phyloP scores from a whole-genome alignment of 2,888 invertebrate genomes.

The Acrobasis repandana region DNA sequence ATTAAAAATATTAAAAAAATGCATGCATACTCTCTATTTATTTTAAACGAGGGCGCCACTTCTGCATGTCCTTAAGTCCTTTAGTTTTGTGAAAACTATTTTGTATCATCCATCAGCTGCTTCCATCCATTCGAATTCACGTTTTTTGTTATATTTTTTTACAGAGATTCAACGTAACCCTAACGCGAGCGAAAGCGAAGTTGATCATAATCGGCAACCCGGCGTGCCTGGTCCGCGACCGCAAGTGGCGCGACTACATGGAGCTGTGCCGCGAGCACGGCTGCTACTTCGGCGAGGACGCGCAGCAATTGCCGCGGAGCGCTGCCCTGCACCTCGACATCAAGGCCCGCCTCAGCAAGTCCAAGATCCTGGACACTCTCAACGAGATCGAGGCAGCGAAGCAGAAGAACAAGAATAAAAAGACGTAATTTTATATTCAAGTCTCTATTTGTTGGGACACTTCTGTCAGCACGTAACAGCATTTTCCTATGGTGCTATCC shows the following conservation, averaged over 20 bases:
- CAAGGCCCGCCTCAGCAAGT: constrained; percentile 44
- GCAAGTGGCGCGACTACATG: constrained; percentile 69
- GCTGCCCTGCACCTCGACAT: constrained; percentile 46
- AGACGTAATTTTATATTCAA: neutral
- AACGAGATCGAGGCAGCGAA: constrained; percentile 25
- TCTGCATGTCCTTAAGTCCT: no score
- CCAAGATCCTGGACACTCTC: constrained; percentile 43
- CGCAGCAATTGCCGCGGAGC: constrained; percentile 50
- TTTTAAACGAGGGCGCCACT: no score
- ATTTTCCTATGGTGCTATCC: no score
- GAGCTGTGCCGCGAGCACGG: constrained; percentile 49
- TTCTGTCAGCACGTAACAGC: no score
- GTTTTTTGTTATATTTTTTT: constrained; percentile 39
- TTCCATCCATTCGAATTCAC: neutral
- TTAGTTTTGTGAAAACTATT: no score
- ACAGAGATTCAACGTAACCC: constrained; percentile 88
- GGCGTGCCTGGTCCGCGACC: constrained; percentile 53
- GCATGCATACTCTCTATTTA: no score
- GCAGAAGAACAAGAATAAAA: neutral
- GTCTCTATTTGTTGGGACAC: neutral
- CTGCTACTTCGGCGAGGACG: constrained; percentile 60
- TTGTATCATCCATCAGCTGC: no score
- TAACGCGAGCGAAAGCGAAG: constrained; percentile 88
- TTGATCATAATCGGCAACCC: constrained; percentile 83
- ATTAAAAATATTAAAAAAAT: no score